Conservation (phyloP, 2,113 vertebrate species). For the Hydropotes inermis region DNA sequence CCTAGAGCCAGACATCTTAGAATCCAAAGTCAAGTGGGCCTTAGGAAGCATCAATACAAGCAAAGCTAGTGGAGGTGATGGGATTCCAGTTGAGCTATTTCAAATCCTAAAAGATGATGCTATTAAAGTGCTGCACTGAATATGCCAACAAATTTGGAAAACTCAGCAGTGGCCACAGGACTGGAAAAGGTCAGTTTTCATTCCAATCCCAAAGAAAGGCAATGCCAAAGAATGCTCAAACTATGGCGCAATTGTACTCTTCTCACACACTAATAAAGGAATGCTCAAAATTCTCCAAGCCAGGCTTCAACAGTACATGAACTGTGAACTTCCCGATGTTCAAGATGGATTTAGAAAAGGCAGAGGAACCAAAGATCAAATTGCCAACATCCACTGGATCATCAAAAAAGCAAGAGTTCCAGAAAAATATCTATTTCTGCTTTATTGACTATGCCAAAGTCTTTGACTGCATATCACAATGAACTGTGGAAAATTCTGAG, state of each 20-base stretch:
- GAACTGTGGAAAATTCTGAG: not conserved
- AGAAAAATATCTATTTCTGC: not conserved
- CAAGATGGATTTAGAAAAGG: not conserved
- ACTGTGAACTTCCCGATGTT: not conserved
- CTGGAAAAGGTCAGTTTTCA: not conserved
- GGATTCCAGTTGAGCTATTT: not conserved
- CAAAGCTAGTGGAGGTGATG: not conserved
- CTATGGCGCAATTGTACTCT: not conserved
- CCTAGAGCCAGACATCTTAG: not conserved
- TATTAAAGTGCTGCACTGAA: not conserved
- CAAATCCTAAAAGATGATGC: not conserved
- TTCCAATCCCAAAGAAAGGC: not conserved
- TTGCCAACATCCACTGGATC: not conserved
- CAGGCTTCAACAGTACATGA: not conserved
- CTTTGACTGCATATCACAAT: not conserved
- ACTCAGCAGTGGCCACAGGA: not conserved
- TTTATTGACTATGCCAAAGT: not conserved
- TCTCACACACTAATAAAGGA: not conserved
- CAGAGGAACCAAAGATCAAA: not conserved
- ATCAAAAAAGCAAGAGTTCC: not conserved
- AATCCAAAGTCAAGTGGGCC: not conserved
- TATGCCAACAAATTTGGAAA: not conserved
- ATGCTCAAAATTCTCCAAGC: not conserved
- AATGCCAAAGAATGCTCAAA: not conserved
- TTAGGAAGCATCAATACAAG: not conserved